A percentile compares a stretch with the other conserved stretches of the same genome.
phyloP scores from a whole-genome alignment of 1,140 invertebrate species.

The Diabrotica virgifera region DNA sequence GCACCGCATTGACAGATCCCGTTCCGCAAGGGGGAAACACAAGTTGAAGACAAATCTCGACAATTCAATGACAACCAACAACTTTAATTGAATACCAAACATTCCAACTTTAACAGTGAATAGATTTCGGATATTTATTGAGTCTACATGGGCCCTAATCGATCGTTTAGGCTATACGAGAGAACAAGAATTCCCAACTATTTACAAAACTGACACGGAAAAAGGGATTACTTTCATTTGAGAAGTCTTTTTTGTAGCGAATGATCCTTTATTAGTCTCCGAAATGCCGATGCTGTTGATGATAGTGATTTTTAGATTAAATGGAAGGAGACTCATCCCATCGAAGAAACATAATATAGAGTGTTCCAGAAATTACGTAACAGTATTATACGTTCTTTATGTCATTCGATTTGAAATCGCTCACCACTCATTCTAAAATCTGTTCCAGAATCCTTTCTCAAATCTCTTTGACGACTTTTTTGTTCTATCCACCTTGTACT shows the following conservation, averaged over 20 bases:
- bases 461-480: no score
- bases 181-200: slow-evolving; percentile 6
- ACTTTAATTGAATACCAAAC: slow-evolving; percentile 39
- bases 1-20: slow-evolving; percentile 26
- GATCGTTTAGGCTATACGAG: slow-evolving; percentile 10
- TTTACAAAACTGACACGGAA: slow-evolving; percentile 8
- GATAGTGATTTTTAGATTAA: no score
- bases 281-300: not conserved
- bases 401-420: no score
- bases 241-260: not conserved
- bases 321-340: no score
- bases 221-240: slow-evolving; percentile 2
- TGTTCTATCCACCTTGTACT: no score
- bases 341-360: no score
- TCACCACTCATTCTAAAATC: no score
- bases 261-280: not conserved
- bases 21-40: slow-evolving; percentile 21
- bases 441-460: no score
- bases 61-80: slow-evolving; percentile 33
- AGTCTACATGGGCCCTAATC: slow-evolving; percentile 13
- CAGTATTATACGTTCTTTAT: no score
- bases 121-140: slow-evolving; percentile 20
- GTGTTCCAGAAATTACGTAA: no score
- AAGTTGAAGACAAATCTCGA: slow-evolving; percentile 36
- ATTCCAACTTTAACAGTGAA: slow-evolving; percentile 24